Percentiles rank a stretch among this genome's conserved stretches.
phyloP scores from a whole-genome alignment of 2,113 vertebrate genomes.

The Zootoca vivipara region DNA sequence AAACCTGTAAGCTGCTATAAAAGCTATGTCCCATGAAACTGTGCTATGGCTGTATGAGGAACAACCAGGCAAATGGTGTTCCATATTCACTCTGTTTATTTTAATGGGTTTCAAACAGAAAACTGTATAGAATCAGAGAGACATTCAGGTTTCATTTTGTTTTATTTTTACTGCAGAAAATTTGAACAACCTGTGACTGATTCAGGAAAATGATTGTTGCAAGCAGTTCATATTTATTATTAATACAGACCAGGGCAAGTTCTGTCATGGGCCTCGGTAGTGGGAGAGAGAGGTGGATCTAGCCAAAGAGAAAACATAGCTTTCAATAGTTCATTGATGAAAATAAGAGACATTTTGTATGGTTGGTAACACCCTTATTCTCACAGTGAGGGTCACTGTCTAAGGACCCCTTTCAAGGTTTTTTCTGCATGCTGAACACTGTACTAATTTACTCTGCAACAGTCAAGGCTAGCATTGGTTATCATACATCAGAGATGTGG shows the following conservation, averaged over 20 bases:
- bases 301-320: not conserved
- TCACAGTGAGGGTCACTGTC: not conserved
- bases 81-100: fast-evolving
- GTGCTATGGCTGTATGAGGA: not conserved
- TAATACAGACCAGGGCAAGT: not conserved
- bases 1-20: not conserved
- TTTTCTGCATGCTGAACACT: not conserved
- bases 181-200: not conserved
- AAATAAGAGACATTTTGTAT: not conserved
- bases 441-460: not conserved
- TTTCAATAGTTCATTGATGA: not conserved
- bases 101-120: slow-evolving; percentile 13
- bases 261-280: not conserved
- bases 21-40: not conserved
- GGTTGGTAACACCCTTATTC: not conserved
- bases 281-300: not conserved
- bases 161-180: slow-evolving; percentile 14
- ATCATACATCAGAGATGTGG: no score
- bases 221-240: not conserved
- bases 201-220: not conserved
- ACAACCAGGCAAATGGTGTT: slow-evolving; percentile 22
- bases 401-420: not conserved
- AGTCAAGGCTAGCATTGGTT: not conserved
- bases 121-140: not conserved
- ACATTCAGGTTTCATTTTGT: not conserved